Conservation (phyloP, 2,888 invertebrate genomes). For the Orthonevra nobilis region DNA sequence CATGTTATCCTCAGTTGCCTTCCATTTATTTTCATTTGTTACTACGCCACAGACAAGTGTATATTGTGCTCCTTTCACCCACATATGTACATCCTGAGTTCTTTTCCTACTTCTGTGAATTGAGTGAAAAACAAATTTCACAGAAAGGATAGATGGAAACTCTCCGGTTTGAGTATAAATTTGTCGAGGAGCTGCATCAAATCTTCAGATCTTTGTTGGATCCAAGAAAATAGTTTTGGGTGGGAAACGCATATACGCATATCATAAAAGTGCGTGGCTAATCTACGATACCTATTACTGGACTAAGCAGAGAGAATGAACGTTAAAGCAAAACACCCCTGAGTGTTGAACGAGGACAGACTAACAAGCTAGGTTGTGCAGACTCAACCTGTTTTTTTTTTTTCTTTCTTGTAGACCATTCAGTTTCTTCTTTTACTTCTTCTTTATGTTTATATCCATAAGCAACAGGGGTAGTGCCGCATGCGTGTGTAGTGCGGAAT, state of each 20-base stretch:
- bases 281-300: too few relatives aligned
- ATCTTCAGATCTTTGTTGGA: too few relatives aligned
- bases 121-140: too few relatives aligned
- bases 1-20: slow-evolving; percentile 5
- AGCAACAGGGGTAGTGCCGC: slow-evolving; percentile 53
- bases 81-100: not conserved
- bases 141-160: too few relatives aligned
- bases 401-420: not conserved
- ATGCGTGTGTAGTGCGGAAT: slow-evolving; percentile 17
- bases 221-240: too few relatives aligned
- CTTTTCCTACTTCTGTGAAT: slow-evolving; percentile 37
- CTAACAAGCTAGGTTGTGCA: slow-evolving; percentile 32
- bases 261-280: too few relatives aligned
- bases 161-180: too few relatives aligned
- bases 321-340: slow-evolving; percentile 48
- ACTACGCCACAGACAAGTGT: too few relatives aligned
- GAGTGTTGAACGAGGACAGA: slow-evolving; percentile 1
- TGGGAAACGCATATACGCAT: too few relatives aligned
- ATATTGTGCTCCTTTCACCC: not conserved
- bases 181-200: too few relatives aligned
- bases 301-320: too few relatives aligned
- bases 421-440: slow-evolving; percentile 28
- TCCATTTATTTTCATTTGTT: slow-evolving; percentile 20
- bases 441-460: slow-evolving; percentile 38
- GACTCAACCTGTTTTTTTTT: slow-evolving; percentile 53